Percentiles rank a stretch among this genome's conserved stretches.
phyloP scores from a whole-genome alignment of 2,797 vertebrate genomes.

The Otolemur crassicaudatus region DNA sequence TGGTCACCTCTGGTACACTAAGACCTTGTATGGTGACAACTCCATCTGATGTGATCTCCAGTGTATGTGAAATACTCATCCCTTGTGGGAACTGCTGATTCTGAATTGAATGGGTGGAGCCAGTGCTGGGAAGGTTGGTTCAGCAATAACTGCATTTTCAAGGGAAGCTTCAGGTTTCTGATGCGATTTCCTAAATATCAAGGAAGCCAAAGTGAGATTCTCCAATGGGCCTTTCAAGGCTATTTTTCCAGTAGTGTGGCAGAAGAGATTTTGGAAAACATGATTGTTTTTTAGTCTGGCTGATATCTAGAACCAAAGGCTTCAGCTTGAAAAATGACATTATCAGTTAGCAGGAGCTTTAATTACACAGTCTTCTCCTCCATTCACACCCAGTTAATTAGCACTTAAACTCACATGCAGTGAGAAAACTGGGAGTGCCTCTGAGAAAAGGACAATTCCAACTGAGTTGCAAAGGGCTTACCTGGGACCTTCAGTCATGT shows the following conservation, averaged over 20 bases:
- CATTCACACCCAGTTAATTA: background rate
- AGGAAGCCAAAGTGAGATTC: background rate
- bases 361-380: background rate
- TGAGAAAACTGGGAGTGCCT: background rate
- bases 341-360: background rate
- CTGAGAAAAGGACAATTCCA: background rate
- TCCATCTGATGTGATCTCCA: background rate
- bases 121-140: background rate
- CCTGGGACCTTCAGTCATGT: background rate
- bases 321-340: slow-evolving; percentile 20
- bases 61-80: background rate
- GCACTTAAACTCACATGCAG: background rate
- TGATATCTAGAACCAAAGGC: background rate
- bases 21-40: background rate
- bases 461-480: background rate
- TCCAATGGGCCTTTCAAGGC: background rate
- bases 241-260: background rate
- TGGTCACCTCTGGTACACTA: background rate
- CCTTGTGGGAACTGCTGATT: background rate
- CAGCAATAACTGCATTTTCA: background rate
- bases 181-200: background rate
- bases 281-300: background rate
- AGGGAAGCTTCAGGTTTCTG: background rate
- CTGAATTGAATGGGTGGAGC: background rate
- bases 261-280: background rate